Evolutionary conservation across 1,140 invertebrate genomes (phyloP).

Genomic region (Lamellibrachia luymesi): DNA sequence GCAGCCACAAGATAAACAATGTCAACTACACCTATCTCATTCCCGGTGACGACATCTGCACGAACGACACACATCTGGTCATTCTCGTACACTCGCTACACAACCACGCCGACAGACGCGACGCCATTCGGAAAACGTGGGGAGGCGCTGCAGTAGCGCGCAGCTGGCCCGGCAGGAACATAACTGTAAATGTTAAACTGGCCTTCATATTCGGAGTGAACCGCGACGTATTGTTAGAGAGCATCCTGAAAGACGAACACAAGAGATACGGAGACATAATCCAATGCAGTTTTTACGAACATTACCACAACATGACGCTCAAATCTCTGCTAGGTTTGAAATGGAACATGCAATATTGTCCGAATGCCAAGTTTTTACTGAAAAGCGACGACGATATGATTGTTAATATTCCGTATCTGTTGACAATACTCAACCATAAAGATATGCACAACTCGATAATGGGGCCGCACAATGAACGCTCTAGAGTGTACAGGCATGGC

Average conservation of each 20-base stretch:
- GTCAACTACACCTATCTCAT: conserved; percentile 14
- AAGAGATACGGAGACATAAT: conserved; percentile 42
- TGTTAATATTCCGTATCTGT: conserved; percentile 65
- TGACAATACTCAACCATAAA: conserved; percentile 37
- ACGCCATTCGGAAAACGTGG: conserved; percentile 22
- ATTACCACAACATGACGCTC: conserved; percentile 51
- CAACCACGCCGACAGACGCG: conserved; percentile 10
- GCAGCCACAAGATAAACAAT: conserved; percentile 4
- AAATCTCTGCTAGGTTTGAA: conserved; percentile 78
- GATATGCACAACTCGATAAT: conserved; percentile 19
- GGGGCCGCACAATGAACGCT: conserved; percentile 21
- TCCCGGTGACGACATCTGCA: neutral
- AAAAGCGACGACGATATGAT: conserved; percentile 91
- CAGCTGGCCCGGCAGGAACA: conserved; percentile 13
- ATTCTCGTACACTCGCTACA: conserved; percentile 22
- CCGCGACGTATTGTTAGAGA: neutral
- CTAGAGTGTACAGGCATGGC: conserved; percentile 27
- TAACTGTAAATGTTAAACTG: conserved; percentile 8
- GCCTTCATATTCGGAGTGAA: conserved; percentile 2
- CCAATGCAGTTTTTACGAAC: conserved; percentile 47
- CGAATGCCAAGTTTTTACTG: conserved; percentile 67
- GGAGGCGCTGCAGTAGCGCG: conserved; percentile 8
- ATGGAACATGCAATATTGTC: conserved; percentile 72
- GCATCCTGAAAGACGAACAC: neutral
- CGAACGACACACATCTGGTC: conserved; percentile 8